Percentiles rank a stretch among this genome's conserved stretches.
phyloP scores from a whole-genome alignment of 1,140 invertebrate species.

The Cydia pomonella region DNA sequence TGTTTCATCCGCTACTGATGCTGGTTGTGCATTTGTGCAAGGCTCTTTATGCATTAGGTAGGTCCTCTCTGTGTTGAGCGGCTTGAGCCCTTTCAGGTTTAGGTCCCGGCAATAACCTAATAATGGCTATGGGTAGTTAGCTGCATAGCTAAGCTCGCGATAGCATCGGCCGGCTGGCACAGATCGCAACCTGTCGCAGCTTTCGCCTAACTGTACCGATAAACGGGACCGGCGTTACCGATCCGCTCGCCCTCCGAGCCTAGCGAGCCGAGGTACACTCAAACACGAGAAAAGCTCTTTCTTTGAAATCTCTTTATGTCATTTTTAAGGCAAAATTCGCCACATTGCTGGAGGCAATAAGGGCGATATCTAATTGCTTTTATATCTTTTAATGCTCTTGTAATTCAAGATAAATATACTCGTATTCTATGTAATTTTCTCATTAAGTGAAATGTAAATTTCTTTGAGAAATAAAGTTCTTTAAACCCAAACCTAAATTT shows the following conservation, averaged over 20 bases:
- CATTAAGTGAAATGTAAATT: too few relatives aligned
- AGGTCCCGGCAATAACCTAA: constrained; percentile 7
- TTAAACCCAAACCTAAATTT: too few relatives aligned
- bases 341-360: too few relatives aligned
- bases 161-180: constrained; percentile 30
- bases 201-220: constrained; percentile 31
- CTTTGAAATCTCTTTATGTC: background rate
- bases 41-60: background rate
- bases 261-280: background rate
- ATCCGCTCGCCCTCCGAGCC: constrained; percentile 14
- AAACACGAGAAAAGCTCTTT: background rate
- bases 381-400: too few relatives aligned
- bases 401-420: too few relatives aligned
- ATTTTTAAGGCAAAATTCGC: background rate
- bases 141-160: constrained; percentile 10
- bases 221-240: constrained; percentile 24
- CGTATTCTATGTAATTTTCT: too few relatives aligned
- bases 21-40: too few relatives aligned
- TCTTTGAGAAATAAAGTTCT: too few relatives aligned
- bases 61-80: background rate
- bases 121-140: background rate
- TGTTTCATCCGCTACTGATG: background rate
- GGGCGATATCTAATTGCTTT: too few relatives aligned
- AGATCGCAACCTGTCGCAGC: constrained; percentile 33
- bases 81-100: background rate